These are phyloP conservation scores for Columba livia DNA, from an alignment of 2,113 vertebrate genomes.

Conservation along the genomic window DNA sequence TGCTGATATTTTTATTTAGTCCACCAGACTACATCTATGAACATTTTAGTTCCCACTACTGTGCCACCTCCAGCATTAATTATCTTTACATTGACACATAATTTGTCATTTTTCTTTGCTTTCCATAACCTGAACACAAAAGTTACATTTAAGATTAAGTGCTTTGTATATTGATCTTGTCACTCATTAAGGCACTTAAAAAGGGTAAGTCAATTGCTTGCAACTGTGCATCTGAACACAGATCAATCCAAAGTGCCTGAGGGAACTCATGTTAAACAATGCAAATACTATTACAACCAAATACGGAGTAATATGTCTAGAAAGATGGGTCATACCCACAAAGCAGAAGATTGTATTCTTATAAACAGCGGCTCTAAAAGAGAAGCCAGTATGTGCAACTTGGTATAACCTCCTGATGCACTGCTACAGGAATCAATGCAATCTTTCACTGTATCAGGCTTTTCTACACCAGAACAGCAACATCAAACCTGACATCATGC, in stretches of 20 bases:
- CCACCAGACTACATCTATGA: background rate
- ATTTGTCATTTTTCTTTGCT: background rate
- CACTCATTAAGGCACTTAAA: background rate
- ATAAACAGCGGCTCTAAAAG: background rate
- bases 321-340: background rate
- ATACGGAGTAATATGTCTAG: background rate
- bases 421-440: background rate
- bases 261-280: accelerated
- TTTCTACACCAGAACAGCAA: background rate
- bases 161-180: background rate
- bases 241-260: background rate
- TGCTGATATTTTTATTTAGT: background rate
- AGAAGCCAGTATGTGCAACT: background rate
- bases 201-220: background rate
- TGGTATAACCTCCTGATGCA: background rate
- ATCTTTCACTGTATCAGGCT: background rate
- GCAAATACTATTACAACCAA: background rate
- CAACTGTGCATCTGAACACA: background rate
- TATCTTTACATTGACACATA: background rate
- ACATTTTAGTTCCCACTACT: background rate
- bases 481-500: accelerated
- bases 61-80: background rate
- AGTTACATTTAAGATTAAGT: background rate
- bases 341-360: background rate
- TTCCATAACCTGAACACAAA: background rate